A percentile compares a stretch with the other conserved stretches of the same genome.
phyloP scores from a whole-genome alignment of 92 coral and sea anemone species.

The Epizoanthus fatuus region DNA sequence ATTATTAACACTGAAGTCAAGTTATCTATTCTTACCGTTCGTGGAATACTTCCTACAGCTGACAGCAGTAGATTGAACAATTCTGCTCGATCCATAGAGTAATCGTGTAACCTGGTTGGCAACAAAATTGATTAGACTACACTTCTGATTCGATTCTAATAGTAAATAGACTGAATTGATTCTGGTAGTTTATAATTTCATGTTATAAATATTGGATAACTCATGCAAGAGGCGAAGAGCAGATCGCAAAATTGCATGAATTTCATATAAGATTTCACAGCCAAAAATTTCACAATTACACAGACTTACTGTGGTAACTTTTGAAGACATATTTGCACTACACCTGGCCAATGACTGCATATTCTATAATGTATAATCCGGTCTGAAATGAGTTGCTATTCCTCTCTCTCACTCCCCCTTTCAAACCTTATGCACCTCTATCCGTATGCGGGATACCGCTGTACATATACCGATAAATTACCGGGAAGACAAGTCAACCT shows the following conservation, averaged over 20 bases:
- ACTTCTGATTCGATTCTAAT: neutral
- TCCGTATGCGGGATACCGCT: constrained; percentile 9
- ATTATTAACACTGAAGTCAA: neutral
- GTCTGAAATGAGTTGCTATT: constrained; percentile 1
- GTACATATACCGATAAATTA: neutral
- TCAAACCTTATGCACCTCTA: constrained; percentile 20
- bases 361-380: constrained; percentile 18
- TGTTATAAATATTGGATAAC: too few relatives aligned
- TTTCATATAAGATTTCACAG: neutral
- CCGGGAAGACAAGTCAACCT: constrained; percentile 11
- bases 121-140: neutral
- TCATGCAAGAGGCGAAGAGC: too few relatives aligned
- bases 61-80: constrained; percentile 56
- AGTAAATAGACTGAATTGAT: neutral
- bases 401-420: constrained; percentile 1
- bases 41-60: constrained; percentile 74
- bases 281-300: neutral
- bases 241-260: neutral
- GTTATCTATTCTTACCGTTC: constrained; percentile 55
- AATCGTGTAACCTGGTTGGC: constrained; percentile 47
- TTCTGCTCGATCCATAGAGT: constrained; percentile 40
- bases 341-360: constrained; percentile 78
- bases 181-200: too few relatives aligned
- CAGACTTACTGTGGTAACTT: constrained; percentile 72
- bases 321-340: constrained; percentile 59